These are phyloP conservation scores for Junonia oenone DNA, from an alignment of 2,888 invertebrate genomes.

Conservation along the genomic window DNA sequence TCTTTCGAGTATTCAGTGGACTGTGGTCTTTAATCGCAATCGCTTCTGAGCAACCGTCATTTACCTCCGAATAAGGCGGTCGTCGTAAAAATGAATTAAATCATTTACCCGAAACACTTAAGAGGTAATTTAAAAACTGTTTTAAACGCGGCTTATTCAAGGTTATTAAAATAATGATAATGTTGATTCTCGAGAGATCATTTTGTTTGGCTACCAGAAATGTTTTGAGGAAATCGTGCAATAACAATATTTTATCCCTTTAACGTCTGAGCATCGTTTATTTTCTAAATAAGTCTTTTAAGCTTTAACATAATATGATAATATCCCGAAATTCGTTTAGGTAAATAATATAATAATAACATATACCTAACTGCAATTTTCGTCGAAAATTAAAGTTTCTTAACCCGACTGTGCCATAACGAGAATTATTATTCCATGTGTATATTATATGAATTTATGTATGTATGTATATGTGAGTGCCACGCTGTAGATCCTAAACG, in stretches of 20 bases:
- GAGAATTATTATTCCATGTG: too few species aligned
- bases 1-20: conserved; percentile 10
- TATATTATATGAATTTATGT: too few species aligned
- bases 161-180: conserved; percentile 10
- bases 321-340: too few species aligned
- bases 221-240: not conserved
- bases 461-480: too few species aligned
- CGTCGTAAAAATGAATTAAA: conserved; percentile 33
- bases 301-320: too few species aligned
- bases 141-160: conserved; percentile 9
- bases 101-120: conserved; percentile 31
- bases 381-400: too few species aligned
- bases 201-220: not conserved
- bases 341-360: too few species aligned
- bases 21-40: conserved; percentile 16
- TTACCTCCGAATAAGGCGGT: conserved; percentile 29
- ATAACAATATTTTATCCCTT: not conserved
- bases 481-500: too few species aligned
- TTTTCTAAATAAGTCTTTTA: too few species aligned
- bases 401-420: too few species aligned
- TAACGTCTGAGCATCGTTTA: not conserved
- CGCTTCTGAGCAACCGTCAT: conserved; percentile 13
- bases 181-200: not conserved
- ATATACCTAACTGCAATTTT: too few species aligned
- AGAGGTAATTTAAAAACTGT: conserved; percentile 12